Percentiles rank a stretch among this genome's conserved stretches.
phyloP scores from a whole-genome alignment of 2,888 invertebrate genomes.

The Athalia circularis region DNA sequence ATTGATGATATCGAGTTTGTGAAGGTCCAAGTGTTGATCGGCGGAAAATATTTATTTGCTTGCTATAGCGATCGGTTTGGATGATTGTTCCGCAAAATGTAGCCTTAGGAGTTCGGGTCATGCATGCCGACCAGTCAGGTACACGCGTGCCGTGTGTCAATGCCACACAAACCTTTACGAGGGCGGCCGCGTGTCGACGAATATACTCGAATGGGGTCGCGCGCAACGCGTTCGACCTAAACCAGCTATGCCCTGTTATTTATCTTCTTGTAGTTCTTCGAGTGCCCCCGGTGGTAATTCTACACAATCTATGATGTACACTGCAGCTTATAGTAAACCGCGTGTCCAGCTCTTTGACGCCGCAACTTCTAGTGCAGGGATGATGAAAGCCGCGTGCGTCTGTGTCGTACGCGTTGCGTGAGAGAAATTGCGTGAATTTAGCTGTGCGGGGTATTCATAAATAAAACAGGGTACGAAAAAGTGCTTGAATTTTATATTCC shows the following conservation, averaged over 20 bases:
- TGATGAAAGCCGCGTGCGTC: not conserved
- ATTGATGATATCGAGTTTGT: slow-evolving; percentile 2
- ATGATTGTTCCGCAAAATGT: not conserved
- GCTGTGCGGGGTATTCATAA: too few relatives aligned
- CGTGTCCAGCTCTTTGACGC: not conserved
- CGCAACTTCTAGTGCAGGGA: not conserved
- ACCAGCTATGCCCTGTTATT: slow-evolving; percentile 22
- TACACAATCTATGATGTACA: slow-evolving; percentile 17
- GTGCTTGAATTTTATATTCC: too few relatives aligned
- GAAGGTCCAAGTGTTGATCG: too few relatives aligned
- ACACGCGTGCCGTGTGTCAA: slow-evolving; percentile 73
- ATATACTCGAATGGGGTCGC: slow-evolving; percentile 4
- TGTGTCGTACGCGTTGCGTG: too few relatives aligned
- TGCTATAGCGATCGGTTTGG: not conserved
- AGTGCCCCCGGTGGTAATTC: slow-evolving; percentile 43
- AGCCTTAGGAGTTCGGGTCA: slow-evolving; percentile 3
- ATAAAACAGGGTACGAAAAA: too few relatives aligned
- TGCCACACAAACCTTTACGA: slow-evolving; percentile 60
- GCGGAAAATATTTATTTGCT: not conserved
- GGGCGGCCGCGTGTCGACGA: slow-evolving; percentile 66
- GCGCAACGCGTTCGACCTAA: slow-evolving; percentile 33
- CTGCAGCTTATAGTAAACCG: not conserved
- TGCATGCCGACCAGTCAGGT: slow-evolving; percentile 66
- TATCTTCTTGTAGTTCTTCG: slow-evolving; percentile 39
- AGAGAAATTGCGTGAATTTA: too few relatives aligned